Evolutionary conservation across 2,888 invertebrate species (phyloP).

Genomic region (Caenorhabditis angaria): DNA sequence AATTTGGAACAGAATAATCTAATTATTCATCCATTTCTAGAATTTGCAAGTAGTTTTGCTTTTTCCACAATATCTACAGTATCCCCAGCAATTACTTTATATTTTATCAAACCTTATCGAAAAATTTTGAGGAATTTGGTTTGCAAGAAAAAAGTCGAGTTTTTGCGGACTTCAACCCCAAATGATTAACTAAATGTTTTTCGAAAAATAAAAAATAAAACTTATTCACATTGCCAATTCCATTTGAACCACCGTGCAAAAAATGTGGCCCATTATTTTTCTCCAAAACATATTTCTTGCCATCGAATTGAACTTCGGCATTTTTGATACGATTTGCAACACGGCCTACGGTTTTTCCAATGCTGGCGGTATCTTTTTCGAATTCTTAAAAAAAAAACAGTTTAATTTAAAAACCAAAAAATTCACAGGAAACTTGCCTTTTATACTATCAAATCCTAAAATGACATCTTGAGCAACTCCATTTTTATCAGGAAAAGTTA

Average conservation of each 20-base stretch:
- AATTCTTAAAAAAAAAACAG: no score
- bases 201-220: no score
- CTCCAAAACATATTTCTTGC: slow-evolving; percentile 35
- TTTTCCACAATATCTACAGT: background rate
- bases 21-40: no score
- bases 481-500: slow-evolving; percentile 32
- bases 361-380: slow-evolving; percentile 35
- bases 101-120: background rate
- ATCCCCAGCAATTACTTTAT: background rate
- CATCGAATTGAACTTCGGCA: slow-evolving; percentile 46
- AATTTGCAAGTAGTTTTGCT: no score
- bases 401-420: slow-evolving; percentile 7
- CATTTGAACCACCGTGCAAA: slow-evolving; percentile 54
- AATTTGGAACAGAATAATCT: no score
- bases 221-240: slow-evolving; percentile 43
- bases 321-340: slow-evolving; percentile 57
- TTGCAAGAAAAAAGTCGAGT: background rate
- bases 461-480: slow-evolving; percentile 25
- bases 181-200: no score
- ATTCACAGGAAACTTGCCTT: slow-evolving; percentile 31
- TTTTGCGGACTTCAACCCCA: background rate
- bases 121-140: background rate
- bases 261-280: slow-evolving; percentile 45
- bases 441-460: slow-evolving; percentile 26
- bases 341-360: slow-evolving; percentile 61